Base-by-base conservation (phyloP, 2,113 vertebrate genomes). In the Rhinopomastus cyanomelas region DNA sequence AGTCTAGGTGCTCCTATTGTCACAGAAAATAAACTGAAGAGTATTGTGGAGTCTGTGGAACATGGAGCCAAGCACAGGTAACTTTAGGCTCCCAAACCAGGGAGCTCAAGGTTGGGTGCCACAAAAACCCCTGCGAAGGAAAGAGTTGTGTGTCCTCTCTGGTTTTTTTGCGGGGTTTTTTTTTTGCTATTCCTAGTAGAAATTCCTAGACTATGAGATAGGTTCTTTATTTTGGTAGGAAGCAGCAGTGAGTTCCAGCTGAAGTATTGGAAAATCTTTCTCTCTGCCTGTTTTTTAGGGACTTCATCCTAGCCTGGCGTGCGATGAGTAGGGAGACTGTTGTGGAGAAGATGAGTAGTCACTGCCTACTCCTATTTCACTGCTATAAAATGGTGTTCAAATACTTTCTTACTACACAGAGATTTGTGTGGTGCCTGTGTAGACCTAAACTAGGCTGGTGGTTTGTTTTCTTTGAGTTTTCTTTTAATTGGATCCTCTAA, bases 141-240 rank as follows among this genome's bases (percentile, higher is more conserved):
- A 37, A 48, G 75, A 52, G 37, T 90, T 87, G 42, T 87, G 59
- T 16, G 44, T 77, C 56, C 26, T 64, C 51, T 59, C 10, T 2
- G n/a, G n/a, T n/a, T n/a, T n/a, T 30, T 73, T 83, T 69, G 39
- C n/a, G n/a, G n/a, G n/a, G 49, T 62, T 22, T 18, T 20, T 83
- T 87, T 67, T 67, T 68, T 30, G 12, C 27, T 79, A 60, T 92
- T 96, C 88, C 64, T 81, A 53, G 68, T 82, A 94, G 93, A 94
- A 94, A 96, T 95, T 95, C 95, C 79, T 94, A 94, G 93, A 94
- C 94, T 93, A 89, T 95, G 93, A 96, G 85, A 77, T 79, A 90
- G 0, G 1, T 67, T 74, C 34, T 66, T 91, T 92, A 77, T 92
- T 95, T 96, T 92, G 85, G 91, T 91, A 94, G 89, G 72, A 92